Conservation (phyloP, 1,140 invertebrate genomes). For the Papilio xuthus region DNA sequence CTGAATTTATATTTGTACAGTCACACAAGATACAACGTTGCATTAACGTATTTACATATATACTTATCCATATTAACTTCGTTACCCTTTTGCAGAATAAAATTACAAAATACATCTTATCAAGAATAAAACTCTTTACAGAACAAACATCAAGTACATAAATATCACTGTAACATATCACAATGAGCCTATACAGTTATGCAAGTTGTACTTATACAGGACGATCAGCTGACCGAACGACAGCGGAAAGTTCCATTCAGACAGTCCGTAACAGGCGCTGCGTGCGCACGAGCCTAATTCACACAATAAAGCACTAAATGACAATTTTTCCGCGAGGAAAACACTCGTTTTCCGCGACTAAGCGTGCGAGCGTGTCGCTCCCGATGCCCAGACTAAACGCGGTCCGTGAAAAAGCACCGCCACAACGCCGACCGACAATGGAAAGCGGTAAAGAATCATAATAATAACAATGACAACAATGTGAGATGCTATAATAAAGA, state of each 20-base stretch:
- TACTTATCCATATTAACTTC: neutral
- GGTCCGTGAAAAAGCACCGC: constrained; percentile 79
- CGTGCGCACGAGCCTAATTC: constrained; percentile 57
- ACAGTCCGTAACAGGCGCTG: constrained; percentile 51
- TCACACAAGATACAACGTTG: too few relatives aligned
- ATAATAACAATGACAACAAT: constrained; percentile 82
- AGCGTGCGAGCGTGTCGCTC: constrained; percentile 79
- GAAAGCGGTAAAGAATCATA: constrained; percentile 82
- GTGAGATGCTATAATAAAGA: constrained; percentile 82
- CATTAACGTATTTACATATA: too few relatives aligned
- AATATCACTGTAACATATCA: constrained; percentile 11
- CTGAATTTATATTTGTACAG: too few relatives aligned
- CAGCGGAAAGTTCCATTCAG: constrained; percentile 13
- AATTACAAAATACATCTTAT: neutral
- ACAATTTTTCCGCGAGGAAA: constrained; percentile 74
- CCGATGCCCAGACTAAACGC: constrained; percentile 80
- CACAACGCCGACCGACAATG: constrained; percentile 79
- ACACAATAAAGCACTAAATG: constrained; percentile 58
- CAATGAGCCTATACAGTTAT: neutral
- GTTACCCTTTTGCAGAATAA: too few relatives aligned
- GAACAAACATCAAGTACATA: neutral
- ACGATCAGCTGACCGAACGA: constrained; percentile 24
- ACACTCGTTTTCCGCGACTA: constrained; percentile 74
- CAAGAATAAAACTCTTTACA: neutral
- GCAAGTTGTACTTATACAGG: neutral